phyloP scores from a whole-genome alignment of 2,113 vertebrate species.

The Silurus meridionalis region DNA sequence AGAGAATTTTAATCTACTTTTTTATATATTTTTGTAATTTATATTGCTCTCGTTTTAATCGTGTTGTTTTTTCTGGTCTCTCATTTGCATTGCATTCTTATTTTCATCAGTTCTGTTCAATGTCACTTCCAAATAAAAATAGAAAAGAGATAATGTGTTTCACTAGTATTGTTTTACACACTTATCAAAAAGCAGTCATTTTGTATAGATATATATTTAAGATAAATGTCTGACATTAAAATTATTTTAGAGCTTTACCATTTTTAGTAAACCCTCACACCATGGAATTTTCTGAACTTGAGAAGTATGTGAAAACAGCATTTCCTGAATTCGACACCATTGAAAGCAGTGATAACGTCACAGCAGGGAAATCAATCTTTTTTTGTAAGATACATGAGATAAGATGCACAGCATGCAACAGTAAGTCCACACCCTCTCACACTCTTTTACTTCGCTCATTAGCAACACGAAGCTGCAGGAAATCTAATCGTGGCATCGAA shows the following conservation, averaged over 20 bases:
- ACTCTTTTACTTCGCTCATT: conserved; percentile 58
- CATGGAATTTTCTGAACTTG: not conserved
- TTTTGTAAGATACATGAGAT: conserved; percentile 13
- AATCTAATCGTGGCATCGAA: conserved; percentile 61
- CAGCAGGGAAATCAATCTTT: not conserved
- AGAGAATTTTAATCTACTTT: not conserved
- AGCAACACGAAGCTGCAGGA: conserved; percentile 63
- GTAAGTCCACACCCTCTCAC: conserved; percentile 37
- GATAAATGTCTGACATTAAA: not conserved
- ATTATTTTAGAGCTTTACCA: not conserved
- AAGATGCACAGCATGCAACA: conserved; percentile 33
- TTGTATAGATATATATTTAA: not conserved
- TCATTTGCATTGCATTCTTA: not conserved
- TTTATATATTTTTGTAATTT: not conserved
- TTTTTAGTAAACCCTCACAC: not conserved
- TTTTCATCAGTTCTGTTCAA: not conserved
- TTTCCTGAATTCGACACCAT: conserved; percentile 8
- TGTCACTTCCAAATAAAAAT: not conserved
- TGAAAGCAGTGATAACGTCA: conserved; percentile 9
- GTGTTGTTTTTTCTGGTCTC: not conserved
- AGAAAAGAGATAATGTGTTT: not conserved
- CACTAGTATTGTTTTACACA: not conserved
- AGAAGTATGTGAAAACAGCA: not conserved
- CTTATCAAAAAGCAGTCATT: not conserved
- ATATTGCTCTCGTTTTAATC: not conserved